Evolutionary conservation across 2,113 vertebrate genomes (phyloP), one percentile per base, ranked within the genome.

Genomic region (Emydocephalus ijimae): DNA sequence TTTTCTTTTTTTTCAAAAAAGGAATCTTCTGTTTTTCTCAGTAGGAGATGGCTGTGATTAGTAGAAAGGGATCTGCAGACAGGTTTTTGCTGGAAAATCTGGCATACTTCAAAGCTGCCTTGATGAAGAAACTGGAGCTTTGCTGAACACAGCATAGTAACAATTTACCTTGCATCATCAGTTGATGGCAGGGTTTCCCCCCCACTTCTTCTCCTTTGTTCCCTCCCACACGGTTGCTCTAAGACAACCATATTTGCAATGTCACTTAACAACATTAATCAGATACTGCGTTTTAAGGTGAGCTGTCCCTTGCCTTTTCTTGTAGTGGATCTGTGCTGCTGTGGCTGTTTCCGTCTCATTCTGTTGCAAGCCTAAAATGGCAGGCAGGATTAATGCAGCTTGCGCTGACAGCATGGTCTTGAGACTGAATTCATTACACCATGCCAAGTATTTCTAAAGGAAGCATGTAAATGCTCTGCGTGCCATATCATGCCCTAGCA

Each of bases 231-330:
- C 97, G 97, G 97, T 98, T 97, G 96, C 98, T 98, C 98, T 98
- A 98, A 97, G 97, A 97, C 97, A 98, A 98, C 97, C 98, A 98
- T 98, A 98, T 98, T 98, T 97, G 98, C 98, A 98, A 98, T 98
- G 98, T 98, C 98, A 98, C 97, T 98, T 98, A 64, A 98, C 97
- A 97, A 98, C 98, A 98, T 98, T 98, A 98, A 98, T 98, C 98
- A 98, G 98, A 98, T 98, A 97, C 98, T 97, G 98, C 98, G 96
- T 98, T 50, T 98, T 97, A 98, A 97, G 97, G 98, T 98, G 98
- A 97, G 98, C 97, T 94, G 96, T 97, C 96, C 97, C 97, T 96
- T 98, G 97, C 97, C 97, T 97, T 96, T 96, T 97, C 96, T 96
- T 96, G 97, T 95, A 92, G 96, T 92, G 96, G 97, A 91, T 97